A percentile compares a stretch with the other conserved stretches of the same genome.
These are phyloP conservation scores for Lamellibrachia columna DNA, from an alignment of 2,888 invertebrate genomes.

Conservation along the genomic window DNA sequence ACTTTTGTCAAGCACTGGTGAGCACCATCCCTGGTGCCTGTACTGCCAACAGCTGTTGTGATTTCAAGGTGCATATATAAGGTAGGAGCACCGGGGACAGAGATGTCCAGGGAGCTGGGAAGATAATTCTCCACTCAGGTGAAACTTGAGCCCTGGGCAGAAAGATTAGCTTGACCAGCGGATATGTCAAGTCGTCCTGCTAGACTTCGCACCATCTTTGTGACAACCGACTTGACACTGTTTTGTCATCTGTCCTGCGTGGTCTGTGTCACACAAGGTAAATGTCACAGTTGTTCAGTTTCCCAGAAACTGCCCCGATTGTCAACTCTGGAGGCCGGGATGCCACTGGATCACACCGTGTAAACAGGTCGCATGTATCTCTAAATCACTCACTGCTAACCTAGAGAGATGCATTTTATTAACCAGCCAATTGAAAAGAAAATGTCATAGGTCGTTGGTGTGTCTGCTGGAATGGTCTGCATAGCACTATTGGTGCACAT, in stretches of 20 bases:
- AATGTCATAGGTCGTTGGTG: constrained; percentile 10
- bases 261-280: not conserved
- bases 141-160: not conserved
- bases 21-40: not conserved
- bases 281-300: not conserved
- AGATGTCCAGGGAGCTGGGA: not conserved
- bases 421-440: not conserved
- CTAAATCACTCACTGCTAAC: constrained; percentile 2
- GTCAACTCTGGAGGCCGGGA: not conserved
- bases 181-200: not conserved
- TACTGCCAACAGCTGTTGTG: not conserved
- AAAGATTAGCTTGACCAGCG: not conserved
- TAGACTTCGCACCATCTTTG: not conserved
- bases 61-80: not conserved
- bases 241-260: not conserved
- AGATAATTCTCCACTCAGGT: not conserved
- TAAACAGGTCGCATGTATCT: constrained; percentile 1
- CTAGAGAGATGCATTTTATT: not conserved
- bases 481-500: not conserved
- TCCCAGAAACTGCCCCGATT: not conserved
- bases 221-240: not conserved
- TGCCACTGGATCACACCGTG: not conserved
- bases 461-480: not conserved
- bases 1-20: not conserved
- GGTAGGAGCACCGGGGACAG: not conserved